phyloP scores from a whole-genome alignment of 2,888 invertebrate species.

The Neoascia interrupta region DNA sequence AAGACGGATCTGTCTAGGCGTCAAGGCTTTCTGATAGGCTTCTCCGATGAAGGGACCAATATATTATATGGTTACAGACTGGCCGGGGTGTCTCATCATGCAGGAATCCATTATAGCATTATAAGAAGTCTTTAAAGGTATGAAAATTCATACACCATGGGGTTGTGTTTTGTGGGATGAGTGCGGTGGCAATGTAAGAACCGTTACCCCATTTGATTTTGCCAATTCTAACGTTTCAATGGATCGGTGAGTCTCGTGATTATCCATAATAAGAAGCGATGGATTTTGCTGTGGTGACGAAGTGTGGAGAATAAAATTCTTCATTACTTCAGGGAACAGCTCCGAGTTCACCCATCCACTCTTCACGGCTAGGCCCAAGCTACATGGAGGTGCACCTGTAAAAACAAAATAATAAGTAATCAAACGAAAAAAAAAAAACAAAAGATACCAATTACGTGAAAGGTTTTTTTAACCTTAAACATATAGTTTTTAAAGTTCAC shows the following conservation, averaged over 20 bases:
- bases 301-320: not conserved
- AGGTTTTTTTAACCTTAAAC: too few species aligned
- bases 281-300: slow-evolving; percentile 10
- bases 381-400: too few species aligned
- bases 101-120: slow-evolving; percentile 17
- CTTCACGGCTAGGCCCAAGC: too few species aligned
- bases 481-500: not conserved
- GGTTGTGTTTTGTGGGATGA: slow-evolving; percentile 20
- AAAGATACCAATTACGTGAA: too few species aligned
- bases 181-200: not conserved
- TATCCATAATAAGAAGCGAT: slow-evolving; percentile 1
- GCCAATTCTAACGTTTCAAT: slow-evolving; percentile 16
- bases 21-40: slow-evolving; percentile 23
- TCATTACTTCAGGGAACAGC: too few species aligned
- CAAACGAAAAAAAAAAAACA: too few species aligned
- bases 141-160: slow-evolving; percentile 20
- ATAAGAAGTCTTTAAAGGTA: slow-evolving; percentile 22
- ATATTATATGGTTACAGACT: slow-evolving; percentile 23
- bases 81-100: slow-evolving; percentile 22
- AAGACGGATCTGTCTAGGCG: slow-evolving; percentile 1
- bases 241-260: slow-evolving; percentile 17
- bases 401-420: too few species aligned
- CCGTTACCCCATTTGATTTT: slow-evolving; percentile 18
- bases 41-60: slow-evolving; percentile 16
- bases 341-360: too few species aligned